Percentiles rank a stretch among this genome's conserved stretches.
Conservation (phyloP, 2,797 vertebrate genomes). For the Odontamblyopus rebecca region DNA sequence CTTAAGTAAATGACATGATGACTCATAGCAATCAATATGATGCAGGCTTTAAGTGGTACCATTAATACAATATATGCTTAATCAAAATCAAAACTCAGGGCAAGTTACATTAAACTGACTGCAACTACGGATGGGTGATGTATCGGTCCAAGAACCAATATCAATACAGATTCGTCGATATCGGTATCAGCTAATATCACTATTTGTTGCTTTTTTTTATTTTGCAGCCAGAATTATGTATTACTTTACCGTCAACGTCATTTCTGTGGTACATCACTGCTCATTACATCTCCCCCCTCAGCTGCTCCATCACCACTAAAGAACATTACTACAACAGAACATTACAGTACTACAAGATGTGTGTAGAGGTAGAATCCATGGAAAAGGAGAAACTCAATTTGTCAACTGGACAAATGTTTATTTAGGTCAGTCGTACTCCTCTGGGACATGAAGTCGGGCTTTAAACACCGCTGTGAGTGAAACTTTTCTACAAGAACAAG, state of each 20-base stretch:
- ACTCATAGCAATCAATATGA: not conserved
- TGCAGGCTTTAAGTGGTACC: not conserved
- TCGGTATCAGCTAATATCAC: too few species aligned
- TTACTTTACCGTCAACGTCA: constrained; percentile 40
- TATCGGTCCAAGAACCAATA: too few species aligned
- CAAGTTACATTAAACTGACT: too few species aligned
- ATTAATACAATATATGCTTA: too few species aligned
- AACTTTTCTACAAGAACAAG: constrained; percentile 2
- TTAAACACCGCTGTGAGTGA: constrained; percentile 43
- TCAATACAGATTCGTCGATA: too few species aligned
- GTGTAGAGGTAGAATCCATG: too few species aligned
- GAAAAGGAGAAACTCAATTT: too few species aligned
- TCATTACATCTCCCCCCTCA: constrained; percentile 38
- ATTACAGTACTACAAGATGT: too few species aligned
- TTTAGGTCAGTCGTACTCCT: constrained; percentile 30
- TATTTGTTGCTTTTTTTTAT: too few species aligned
- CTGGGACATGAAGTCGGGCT: constrained; percentile 53
- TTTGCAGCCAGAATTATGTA: not conserved
- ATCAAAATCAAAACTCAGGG: too few species aligned
- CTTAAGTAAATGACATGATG: not conserved
- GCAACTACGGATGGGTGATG: not conserved
- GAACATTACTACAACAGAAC: constrained; percentile 39
- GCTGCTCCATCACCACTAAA: constrained; percentile 58
- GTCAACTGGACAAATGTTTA: too few species aligned
- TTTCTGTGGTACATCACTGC: constrained; percentile 37